phyloP scores from a whole-genome alignment of 2,888 invertebrate species.

The Rhagonycha fulva region DNA sequence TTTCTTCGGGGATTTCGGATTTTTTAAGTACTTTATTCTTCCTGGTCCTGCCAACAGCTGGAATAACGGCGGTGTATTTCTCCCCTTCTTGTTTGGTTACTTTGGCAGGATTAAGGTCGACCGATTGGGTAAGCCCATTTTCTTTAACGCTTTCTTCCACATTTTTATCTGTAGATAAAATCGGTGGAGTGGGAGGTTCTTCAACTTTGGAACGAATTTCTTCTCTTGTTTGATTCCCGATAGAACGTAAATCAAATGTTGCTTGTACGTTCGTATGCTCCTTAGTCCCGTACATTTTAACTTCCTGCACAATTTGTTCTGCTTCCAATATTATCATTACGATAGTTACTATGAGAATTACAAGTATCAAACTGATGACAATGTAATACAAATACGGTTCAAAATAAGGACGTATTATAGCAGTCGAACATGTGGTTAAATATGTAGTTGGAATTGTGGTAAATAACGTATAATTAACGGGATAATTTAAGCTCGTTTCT shows the following conservation, averaged over 20 bases:
- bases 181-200: conserved; percentile 36
- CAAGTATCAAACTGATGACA: conserved; percentile 63
- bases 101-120: conserved; percentile 14
- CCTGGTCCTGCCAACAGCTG: conserved; percentile 48
- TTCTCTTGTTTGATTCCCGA: conserved; percentile 55
- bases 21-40: conserved; percentile 46
- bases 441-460: conserved; percentile 66
- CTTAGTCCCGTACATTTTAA: conserved; percentile 56
- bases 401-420: conserved; percentile 76
- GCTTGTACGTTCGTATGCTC: conserved; percentile 61
- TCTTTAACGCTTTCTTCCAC: conserved; percentile 35
- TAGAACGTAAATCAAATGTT: conserved; percentile 65
- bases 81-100: conserved; percentile 40
- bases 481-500: conserved; percentile 63
- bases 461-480: conserved; percentile 71
- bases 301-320: conserved; percentile 66
- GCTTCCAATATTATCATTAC: conserved; percentile 71
- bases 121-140: conserved; percentile 4
- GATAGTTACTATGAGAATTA: conserved; percentile 68
- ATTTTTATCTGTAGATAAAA: conserved; percentile 52
- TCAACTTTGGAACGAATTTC: conserved; percentile 50
- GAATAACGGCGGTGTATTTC: conserved; percentile 46
- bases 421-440: conserved; percentile 69
- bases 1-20: conserved; percentile 30
- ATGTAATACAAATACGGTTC: conserved; percentile 71